phyloP scores from a whole-genome alignment of 2,113 vertebrate species.

The Archocentrus centrarchus region DNA sequence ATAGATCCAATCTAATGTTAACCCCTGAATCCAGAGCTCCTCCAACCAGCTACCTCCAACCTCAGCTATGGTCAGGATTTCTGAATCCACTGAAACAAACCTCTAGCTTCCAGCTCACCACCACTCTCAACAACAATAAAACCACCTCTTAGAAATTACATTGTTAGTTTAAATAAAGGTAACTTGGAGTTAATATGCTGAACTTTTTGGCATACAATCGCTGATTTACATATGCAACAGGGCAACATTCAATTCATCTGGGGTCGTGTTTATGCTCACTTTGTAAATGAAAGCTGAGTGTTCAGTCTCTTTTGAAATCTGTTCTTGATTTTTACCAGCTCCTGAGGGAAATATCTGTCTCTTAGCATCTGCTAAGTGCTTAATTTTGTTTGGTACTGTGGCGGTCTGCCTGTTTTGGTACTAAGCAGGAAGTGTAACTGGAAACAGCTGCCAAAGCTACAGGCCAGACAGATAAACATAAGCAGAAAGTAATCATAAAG shows the following conservation, averaged over 20 bases:
- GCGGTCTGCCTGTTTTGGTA: neutral
- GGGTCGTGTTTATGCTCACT: neutral
- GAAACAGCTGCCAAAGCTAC: neutral
- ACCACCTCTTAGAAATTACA: neutral
- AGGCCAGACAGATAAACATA: neutral
- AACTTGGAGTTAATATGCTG: neutral
- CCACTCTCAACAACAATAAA: neutral
- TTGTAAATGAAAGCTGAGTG: neutral
- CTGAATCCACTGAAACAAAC: neutral
- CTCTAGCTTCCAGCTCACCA: neutral
- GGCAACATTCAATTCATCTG: neutral
- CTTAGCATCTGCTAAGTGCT: neutral
- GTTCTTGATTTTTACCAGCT: neutral
- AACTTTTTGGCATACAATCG: neutral
- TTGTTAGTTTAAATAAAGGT: neutral
- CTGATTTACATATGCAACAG: neutral
- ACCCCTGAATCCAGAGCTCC: no score
- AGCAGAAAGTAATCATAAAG: neutral
- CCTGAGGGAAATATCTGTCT: neutral
- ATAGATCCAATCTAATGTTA: no score
- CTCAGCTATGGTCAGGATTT: neutral
- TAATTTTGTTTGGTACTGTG: neutral
- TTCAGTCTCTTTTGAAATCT: neutral
- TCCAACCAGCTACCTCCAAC: no score
- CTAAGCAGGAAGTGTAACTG: neutral